These are phyloP conservation scores for Heliconius hewitsoni DNA, from an alignment of 1,140 invertebrate genomes.

Conservation along the genomic window DNA sequence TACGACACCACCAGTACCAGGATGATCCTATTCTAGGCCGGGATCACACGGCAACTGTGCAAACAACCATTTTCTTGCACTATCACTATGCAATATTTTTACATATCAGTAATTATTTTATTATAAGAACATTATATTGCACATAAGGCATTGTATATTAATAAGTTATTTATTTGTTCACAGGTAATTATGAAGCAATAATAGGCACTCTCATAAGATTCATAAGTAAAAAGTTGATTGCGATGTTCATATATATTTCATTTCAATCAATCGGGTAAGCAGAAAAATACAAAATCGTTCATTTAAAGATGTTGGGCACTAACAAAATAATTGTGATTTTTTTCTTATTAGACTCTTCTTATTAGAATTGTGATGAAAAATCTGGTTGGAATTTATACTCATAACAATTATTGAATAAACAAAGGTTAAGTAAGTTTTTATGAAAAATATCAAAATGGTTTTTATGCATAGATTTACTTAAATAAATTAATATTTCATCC, in stretches of 20 bases:
- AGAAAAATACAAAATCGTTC: neutral
- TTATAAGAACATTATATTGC: neutral
- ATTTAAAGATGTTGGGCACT: no score
- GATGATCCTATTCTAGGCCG: no score
- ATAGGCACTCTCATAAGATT: neutral
- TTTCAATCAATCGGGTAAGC: neutral
- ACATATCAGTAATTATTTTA: no score
- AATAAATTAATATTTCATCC: neutral
- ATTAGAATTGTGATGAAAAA: neutral
- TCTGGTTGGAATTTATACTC: neutral
- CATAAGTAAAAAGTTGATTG: neutral
- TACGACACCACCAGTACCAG: no score
- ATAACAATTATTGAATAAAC: neutral
- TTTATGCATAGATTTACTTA: neutral
- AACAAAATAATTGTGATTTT: no score
- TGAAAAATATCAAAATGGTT: neutral
- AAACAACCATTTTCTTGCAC: no score
- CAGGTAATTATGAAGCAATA: neutral
- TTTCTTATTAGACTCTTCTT: neutral
- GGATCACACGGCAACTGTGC: no score
- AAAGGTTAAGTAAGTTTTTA: neutral
- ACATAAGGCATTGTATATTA: neutral
- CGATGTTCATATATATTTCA: neutral
- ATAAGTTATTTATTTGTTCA: neutral
- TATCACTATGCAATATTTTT: neutral